phyloP scores from a whole-genome alignment of 37 sponge, comb jelly and placozoan genomes.

The Spongilla lacustris region DNA sequence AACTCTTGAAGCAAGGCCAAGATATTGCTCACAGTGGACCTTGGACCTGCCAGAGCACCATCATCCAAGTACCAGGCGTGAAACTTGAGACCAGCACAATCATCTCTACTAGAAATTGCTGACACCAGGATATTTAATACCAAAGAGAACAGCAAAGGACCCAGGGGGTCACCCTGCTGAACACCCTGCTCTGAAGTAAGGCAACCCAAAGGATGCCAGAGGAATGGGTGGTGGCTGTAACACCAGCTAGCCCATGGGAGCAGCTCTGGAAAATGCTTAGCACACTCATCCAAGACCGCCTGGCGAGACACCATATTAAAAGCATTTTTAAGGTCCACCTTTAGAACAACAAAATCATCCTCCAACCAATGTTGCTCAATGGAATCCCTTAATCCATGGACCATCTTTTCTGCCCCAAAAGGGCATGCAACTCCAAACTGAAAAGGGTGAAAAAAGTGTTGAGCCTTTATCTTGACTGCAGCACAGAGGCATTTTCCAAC shows the following conservation, averaged over 20 bases:
- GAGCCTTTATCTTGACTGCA: not conserved
- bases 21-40: not conserved
- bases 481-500: slow-evolving; percentile 1
- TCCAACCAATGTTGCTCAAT: not conserved
- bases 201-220: slow-evolving; percentile 3
- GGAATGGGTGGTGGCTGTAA: slow-evolving; percentile 13
- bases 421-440: not conserved
- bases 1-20: not conserved
- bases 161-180: slow-evolving; percentile 40
- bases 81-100: not conserved
- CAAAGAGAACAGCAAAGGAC: slow-evolving; percentile 28
- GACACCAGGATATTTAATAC: not conserved
- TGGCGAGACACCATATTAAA: slow-evolving; percentile 16
- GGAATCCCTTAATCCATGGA: not conserved
- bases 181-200: slow-evolving; percentile 22
- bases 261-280: not conserved
- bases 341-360: not conserved
- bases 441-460: not conserved
- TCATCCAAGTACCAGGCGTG: not conserved
- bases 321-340: slow-evolving; percentile 31
- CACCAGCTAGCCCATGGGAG: slow-evolving; percentile 11
- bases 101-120: not conserved
- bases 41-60: not conserved
- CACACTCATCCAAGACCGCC: slow-evolving; percentile 7
- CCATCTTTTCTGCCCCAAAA: not conserved